Evolutionary conservation across 2,797 vertebrate genomes (phyloP), one percentile per base, ranked within the genome.

Genomic region (Enteromius paludinosus): DNA sequence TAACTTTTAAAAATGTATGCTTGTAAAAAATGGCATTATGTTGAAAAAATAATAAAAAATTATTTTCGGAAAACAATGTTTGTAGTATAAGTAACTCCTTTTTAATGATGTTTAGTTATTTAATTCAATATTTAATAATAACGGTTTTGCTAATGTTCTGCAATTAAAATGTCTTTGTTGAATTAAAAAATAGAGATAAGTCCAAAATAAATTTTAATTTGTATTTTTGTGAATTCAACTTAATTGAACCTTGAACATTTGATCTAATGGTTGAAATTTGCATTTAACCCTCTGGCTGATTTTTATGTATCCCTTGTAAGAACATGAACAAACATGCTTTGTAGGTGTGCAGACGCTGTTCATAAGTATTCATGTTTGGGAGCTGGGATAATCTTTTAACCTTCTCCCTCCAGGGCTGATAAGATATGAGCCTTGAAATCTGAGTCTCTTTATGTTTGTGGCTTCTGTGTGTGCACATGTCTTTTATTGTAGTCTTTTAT

Each of bases 281-380:
- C 9, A 35, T 52, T 25, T 76, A 30, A 38, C 43, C 73, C 38
- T 72, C 62, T n/a, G 62, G 15, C 64, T 38, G 11, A 52, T 64
- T 38, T 38, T 61, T 23, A 56, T 78, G n/a, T 28, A 73, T 25
- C 8, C 18, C 28, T 56, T 71, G 52, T 80, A 49, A 25, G 47
- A 68, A 84, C 86, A 33, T 79, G 84, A 87, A 33, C 41, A 70
- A 69, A 84, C 86, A 72, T 87, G 86, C 25, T 62, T 54, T 47
- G 61, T 25, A 74, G 15, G 43, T 52, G 43, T 20, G 33, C 52
- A 73, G 69, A 81, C 52, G 7, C 23, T 59, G 18, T 70, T 79
- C 25, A 62, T 18, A 74, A 78, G 69, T 49, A 68, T 74, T 71
- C 54, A 41, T 62, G 38, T 79, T 65, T 11, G 25, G 20, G 45